These are phyloP conservation scores for Vidua chalybeata DNA, from an alignment of 2,113 vertebrate species.

Conservation along the genomic window DNA sequence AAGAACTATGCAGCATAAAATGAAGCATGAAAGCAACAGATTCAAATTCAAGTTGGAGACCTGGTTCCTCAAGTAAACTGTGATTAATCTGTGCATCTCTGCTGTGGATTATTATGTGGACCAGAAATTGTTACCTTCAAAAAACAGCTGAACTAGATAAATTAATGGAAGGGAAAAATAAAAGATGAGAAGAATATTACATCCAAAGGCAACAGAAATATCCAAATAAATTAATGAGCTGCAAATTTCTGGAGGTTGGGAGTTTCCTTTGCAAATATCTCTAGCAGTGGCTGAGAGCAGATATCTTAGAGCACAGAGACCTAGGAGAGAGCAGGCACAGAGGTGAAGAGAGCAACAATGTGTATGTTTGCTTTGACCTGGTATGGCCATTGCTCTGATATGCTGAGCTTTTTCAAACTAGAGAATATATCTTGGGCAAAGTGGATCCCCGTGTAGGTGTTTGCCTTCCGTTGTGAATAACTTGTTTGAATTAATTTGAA, in stretches of 20 bases:
- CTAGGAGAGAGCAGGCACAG: neutral
- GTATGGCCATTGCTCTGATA: neutral
- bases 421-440: accelerated
- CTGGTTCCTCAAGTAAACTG: neutral
- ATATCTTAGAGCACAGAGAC: neutral
- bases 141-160: neutral
- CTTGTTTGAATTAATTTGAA: neutral
- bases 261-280: neutral
- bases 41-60: neutral
- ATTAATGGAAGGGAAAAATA: neutral
- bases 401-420: neutral
- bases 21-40: neutral
- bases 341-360: neutral
- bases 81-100: neutral
- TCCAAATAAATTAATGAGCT: neutral
- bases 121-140: neutral
- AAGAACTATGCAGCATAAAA: neutral
- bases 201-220: neutral
- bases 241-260: neutral
- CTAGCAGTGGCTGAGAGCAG: neutral
- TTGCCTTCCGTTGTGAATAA: neutral
- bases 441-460: neutral
- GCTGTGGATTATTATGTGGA: neutral
- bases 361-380: neutral
- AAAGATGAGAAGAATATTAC: neutral